Conservation (phyloP, 53 echinoderm and acorn worm species). For the Echinometra lucunter region DNA sequence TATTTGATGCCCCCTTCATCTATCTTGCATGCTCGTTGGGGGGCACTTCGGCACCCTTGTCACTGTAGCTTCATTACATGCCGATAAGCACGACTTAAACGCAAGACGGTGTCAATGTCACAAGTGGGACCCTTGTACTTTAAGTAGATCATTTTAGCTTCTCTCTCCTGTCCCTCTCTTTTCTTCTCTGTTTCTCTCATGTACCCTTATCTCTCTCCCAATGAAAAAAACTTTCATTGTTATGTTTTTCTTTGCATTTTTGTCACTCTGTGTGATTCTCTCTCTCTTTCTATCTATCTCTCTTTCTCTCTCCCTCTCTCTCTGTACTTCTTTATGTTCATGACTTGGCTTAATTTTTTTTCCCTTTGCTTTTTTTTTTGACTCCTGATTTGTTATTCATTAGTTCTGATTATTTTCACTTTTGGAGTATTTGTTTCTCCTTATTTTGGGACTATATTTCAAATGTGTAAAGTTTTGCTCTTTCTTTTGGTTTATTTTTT, state of each 20-base stretch:
- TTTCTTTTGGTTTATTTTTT: background rate
- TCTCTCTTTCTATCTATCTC: background rate
- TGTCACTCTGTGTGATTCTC: background rate
- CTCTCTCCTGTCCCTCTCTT: slow-evolving; percentile 23
- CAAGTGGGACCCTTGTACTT: slow-evolving; percentile 64
- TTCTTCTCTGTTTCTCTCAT: background rate
- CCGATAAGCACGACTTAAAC: slow-evolving; percentile 63
- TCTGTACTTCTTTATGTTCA: background rate
- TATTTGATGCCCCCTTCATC: slow-evolving; percentile 70
- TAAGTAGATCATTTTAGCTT: slow-evolving; percentile 51
- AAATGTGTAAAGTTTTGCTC: background rate
- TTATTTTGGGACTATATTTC: background rate
- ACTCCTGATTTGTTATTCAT: background rate
- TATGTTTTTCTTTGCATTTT: slow-evolving; percentile 3
- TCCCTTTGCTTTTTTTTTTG: background rate
- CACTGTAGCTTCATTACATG: slow-evolving; percentile 64
- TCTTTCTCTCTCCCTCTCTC: background rate
- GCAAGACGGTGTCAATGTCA: slow-evolving; percentile 65
- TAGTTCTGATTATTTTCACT: background rate
- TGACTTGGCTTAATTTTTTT: background rate
- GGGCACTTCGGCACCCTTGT: slow-evolving; percentile 44
- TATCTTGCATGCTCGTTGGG: slow-evolving; percentile 64
- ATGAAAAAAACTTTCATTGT: slow-evolving; percentile 1
- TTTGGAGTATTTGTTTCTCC: background rate
- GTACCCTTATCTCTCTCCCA: background rate